Evolutionary conservation across 2,113 vertebrate species (phyloP).

Genomic region (Rhinogobius similis): DNA sequence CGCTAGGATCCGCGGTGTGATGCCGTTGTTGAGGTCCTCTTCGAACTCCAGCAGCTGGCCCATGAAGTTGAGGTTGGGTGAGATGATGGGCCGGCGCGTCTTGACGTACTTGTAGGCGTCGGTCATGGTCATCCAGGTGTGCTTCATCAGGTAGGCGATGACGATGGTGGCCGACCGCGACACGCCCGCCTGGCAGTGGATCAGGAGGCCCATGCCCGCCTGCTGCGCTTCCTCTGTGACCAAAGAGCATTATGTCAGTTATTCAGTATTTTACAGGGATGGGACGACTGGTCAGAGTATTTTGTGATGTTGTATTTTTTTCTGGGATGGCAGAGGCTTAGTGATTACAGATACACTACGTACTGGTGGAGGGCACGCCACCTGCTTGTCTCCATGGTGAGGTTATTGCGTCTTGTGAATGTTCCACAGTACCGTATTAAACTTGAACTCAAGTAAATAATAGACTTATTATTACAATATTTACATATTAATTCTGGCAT

Average conservation of each 20-base stretch:
- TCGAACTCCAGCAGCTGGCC: slow-evolving; percentile 98
- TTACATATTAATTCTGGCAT: too few species aligned
- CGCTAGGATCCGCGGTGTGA: slow-evolving; percentile 94
- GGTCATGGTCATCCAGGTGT: slow-evolving; percentile 99
- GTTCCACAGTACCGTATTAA: too few species aligned
- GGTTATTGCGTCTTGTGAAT: too few species aligned
- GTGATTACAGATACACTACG: too few species aligned
- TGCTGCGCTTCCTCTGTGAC: slow-evolving; percentile 95
- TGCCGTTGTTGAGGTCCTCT: slow-evolving; percentile 96
- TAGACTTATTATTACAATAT: too few species aligned
- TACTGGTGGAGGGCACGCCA: neutral
- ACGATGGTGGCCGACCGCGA: slow-evolving; percentile 98
- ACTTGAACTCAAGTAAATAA: too few species aligned
- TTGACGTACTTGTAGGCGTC: slow-evolving; percentile 99
- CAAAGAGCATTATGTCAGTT: neutral
- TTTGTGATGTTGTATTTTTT: too few species aligned
- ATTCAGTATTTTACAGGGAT: too few species aligned
- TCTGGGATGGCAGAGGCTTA: neutral
- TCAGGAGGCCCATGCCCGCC: slow-evolving; percentile 91
- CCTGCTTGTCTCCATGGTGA: too few species aligned
- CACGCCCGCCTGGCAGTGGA: slow-evolving; percentile 98
- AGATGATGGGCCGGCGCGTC: slow-evolving; percentile 96
- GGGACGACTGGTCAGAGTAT: too few species aligned
- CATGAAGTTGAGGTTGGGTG: slow-evolving; percentile 99
- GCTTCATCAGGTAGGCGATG: slow-evolving; percentile 99